Evolutionary conservation across 2,888 invertebrate species (phyloP).

Genomic region (Ochropacha duplaris): DNA sequence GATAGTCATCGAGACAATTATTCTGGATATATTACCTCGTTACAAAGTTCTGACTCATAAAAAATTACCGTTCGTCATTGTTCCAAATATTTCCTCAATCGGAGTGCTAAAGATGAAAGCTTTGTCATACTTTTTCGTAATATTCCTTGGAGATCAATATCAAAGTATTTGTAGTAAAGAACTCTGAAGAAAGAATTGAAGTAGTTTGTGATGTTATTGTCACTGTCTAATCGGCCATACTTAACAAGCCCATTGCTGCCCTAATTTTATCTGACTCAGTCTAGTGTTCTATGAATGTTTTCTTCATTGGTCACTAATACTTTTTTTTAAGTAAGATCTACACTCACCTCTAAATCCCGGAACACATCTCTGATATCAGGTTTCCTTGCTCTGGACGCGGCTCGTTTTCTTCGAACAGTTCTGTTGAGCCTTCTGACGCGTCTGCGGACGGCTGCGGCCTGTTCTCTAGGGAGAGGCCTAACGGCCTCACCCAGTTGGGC

Average conservation of each 20-base stretch:
- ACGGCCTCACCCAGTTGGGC: constrained; percentile 85
- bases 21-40: neutral
- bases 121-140: neutral
- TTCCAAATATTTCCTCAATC: neutral
- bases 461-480: constrained; percentile 85
- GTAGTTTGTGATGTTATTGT: too few species aligned
- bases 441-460: constrained; percentile 90
- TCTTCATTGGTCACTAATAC: neutral
- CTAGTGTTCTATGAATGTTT: too few species aligned
- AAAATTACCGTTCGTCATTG: neutral
- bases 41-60: neutral
- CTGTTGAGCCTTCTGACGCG: constrained; percentile 90
- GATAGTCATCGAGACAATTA: neutral
- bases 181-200: too few species aligned
- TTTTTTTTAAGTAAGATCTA: neutral
- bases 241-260: too few species aligned
- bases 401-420: constrained; percentile 85
- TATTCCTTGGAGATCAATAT: too few species aligned
- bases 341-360: constrained; percentile 89
- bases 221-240: too few species aligned
- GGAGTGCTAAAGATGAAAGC: neutral
- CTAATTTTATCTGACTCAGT: too few species aligned
- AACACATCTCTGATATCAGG: constrained; percentile 93
- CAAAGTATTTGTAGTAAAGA: too few species aligned
- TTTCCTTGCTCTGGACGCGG: constrained; percentile 83